These are phyloP conservation scores for Gymnogyps californianus DNA, from an alignment of 2,113 vertebrate genomes.

Conservation along the genomic window DNA sequence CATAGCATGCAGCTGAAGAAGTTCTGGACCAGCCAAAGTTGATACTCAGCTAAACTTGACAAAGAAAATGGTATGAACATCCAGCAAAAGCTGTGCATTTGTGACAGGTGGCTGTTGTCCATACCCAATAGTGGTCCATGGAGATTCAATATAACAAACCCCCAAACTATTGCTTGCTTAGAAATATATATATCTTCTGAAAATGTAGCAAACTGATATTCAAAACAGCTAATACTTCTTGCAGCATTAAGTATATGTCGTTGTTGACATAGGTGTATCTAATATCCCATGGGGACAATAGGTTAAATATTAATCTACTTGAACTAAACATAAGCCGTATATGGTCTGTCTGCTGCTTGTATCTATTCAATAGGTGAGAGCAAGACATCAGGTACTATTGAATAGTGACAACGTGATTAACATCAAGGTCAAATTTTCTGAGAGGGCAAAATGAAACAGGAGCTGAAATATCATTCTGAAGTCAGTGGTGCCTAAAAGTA, in stretches of 20 bases:
- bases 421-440: conserved; percentile 12
- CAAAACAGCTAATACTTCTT: not conserved
- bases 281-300: not conserved
- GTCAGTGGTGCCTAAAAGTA: not conserved
- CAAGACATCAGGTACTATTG: not conserved
- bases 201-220: not conserved
- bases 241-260: not conserved
- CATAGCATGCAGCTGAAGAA: not conserved
- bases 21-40: not conserved
- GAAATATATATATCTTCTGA: not conserved
- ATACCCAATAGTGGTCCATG: not conserved
- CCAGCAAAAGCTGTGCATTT: not conserved
- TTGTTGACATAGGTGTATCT: not conserved
- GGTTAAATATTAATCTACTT: not conserved
- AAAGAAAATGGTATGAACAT: not conserved
- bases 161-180: not conserved
- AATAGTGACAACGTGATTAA: not conserved
- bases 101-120: not conserved
- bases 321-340: not conserved
- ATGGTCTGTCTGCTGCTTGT: not conserved
- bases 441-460: not conserved
- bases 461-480: not conserved
- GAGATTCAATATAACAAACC: not conserved
- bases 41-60: not conserved
- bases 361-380: not conserved